Percentiles rank a stretch among this genome's conserved stretches.
Evolutionary conservation across 2,888 invertebrate genomes (phyloP).

Genomic region (Drosophila engyochracea): DNA sequence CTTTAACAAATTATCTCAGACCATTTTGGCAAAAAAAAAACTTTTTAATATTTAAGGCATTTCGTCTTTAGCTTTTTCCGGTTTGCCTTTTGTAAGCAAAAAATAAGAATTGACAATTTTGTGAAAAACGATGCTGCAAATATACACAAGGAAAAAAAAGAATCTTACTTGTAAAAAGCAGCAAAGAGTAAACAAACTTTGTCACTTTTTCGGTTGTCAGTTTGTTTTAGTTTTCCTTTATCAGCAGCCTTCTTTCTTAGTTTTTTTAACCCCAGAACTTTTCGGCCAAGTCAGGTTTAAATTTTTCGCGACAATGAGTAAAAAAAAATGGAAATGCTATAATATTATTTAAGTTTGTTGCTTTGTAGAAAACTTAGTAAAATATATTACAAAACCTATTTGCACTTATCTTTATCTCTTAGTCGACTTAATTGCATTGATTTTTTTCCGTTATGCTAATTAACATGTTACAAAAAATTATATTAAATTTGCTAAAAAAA

Average conservation of each 20-base stretch:
- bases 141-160: constrained; percentile 35
- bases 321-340: neutral
- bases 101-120: constrained; percentile 48
- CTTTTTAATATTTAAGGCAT: constrained; percentile 59
- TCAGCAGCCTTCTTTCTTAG: constrained; percentile 27
- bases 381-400: constrained; percentile 1
- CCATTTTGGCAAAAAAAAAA: constrained; percentile 51
- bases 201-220: constrained; percentile 58
- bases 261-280: neutral
- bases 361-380: neutral
- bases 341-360: neutral
- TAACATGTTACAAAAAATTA: constrained; percentile 26
- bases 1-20: constrained; percentile 71
- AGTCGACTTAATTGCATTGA: neutral
- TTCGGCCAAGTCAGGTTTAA: neutral
- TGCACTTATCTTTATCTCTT: constrained; percentile 23
- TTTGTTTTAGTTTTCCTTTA: constrained; percentile 44
- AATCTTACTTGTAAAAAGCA: constrained; percentile 35
- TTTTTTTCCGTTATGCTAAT: constrained; percentile 26
- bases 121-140: constrained; percentile 61
- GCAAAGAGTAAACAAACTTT: constrained; percentile 49
- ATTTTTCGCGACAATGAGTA: too few species aligned
- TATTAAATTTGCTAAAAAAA: constrained; percentile 1
- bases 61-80: constrained; percentile 41
- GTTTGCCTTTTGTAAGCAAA: constrained; percentile 40